These are phyloP conservation scores for Penaeus indicus DNA, from an alignment of 1,140 invertebrate genomes.

Conservation along the genomic window DNA sequence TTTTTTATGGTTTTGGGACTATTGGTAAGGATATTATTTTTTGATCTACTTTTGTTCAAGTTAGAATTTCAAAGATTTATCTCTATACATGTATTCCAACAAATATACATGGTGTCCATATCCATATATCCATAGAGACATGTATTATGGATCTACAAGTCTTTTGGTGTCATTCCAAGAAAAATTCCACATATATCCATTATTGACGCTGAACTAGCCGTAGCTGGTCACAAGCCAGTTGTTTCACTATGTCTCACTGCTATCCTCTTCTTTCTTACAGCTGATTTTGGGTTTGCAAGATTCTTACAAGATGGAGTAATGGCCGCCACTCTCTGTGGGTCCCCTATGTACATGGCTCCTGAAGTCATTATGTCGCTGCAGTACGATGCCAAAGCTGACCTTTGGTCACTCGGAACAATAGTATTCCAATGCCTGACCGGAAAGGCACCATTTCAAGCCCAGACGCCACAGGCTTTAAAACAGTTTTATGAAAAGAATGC, in stretches of 20 bases:
- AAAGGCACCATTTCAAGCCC: constrained; percentile 97
- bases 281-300: constrained; percentile 99
- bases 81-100: not conserved
- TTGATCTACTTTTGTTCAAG: too few species aligned
- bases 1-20: too few species aligned
- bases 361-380: constrained; percentile 99
- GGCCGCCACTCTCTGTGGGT: constrained; percentile 99
- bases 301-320: constrained; percentile 99
- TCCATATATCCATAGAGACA: not conserved
- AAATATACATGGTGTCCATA: not conserved
- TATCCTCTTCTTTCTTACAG: constrained; percentile 74
- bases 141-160: not conserved
- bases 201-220: too few species aligned
- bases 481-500: constrained; percentile 93
- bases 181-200: too few species aligned
- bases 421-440: constrained; percentile 99
- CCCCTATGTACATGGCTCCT: constrained; percentile 99
- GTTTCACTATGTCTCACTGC: too few species aligned
- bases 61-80: not conserved
- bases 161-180: too few species aligned
- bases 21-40: too few species aligned
- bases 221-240: too few species aligned
- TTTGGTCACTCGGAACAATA: constrained; percentile 99
- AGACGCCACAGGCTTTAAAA: constrained; percentile 98
- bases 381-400: constrained; percentile 98